Evolutionary conservation across 2,797 vertebrate species (phyloP), one percentile per base, ranked within the genome.

Genomic region (Notoglanidium macrostoma): DNA sequence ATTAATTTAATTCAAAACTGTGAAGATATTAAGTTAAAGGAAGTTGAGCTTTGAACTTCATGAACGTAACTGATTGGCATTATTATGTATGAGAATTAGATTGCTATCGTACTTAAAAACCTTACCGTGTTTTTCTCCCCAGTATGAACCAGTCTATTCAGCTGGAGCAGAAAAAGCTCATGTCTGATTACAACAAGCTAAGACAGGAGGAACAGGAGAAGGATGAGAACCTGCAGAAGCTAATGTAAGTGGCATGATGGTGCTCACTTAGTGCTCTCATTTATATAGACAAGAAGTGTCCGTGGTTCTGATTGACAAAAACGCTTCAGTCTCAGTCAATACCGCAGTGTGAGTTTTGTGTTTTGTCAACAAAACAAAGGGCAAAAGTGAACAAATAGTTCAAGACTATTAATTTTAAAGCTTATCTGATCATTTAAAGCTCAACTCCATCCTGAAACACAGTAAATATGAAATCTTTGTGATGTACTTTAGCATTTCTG

Each of bases 71-170:
- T 61, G 57, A 61, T 1, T 40, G 29, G 17, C 6, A 29, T 77
- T 57, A 35, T 59, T 57, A 19, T 63, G 12, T n/a, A 7, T 26
- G 35, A 26, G 57, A 61, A 61, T 61, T 61, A 61, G 21, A 80
- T 61, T 26, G 2, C 23, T 23, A 17, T 61, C 12, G 2, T 9
- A 35, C 2, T 76, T 76, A n/a, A 76, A 51, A 55, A 2, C 23
- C 46, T n/a, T 46, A 5, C 57, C 59, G 2, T 49, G 11, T 23
- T 32, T 23, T 61, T 0, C 40, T 5, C 70, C 40, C 91, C 87
- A 99, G 98, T 90, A 92, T 97, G 93, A 98, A 96, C 88, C 97
- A 97, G 94, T 97, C 96, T 70, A 94, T 98, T 90, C 97, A 97
- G 88, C 94, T 99, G 93, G 97, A 99, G 90, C 96, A 96, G 91